phyloP scores from a whole-genome alignment of 2,113 vertebrate genomes.

The Gasterosteus aculeatus region DNA sequence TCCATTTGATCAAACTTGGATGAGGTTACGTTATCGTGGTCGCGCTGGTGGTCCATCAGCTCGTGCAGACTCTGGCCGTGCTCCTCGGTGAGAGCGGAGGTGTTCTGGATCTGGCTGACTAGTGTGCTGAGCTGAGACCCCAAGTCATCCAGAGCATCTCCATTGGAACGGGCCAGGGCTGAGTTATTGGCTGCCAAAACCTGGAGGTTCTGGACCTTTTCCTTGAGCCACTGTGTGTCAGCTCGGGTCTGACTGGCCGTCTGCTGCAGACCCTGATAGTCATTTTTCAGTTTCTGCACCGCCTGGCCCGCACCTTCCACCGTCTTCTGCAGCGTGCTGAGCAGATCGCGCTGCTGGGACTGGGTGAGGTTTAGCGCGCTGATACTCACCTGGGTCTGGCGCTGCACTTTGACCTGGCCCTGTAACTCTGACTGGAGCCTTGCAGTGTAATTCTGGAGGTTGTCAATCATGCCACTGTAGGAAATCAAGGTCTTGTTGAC shows the following conservation, averaged over 20 bases:
- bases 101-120: conserved; percentile 90
- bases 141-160: conserved; percentile 92
- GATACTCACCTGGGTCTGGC: conserved; percentile 84
- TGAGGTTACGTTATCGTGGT: conserved; percentile 89
- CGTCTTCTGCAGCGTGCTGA: conserved; percentile 88
- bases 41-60: conserved; percentile 91
- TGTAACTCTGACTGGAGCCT: conserved; percentile 90
- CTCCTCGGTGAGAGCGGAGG: conserved; percentile 85
- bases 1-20: conserved; percentile 88
- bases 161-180: conserved; percentile 88
- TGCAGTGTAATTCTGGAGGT: conserved; percentile 89
- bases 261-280: conserved; percentile 94
- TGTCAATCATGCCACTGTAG: conserved; percentile 87
- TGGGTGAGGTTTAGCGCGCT: conserved; percentile 92
- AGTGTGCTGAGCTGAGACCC: conserved; percentile 88
- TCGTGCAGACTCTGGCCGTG: conserved; percentile 91
- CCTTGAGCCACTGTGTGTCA: conserved; percentile 92
- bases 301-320: conserved; percentile 91
- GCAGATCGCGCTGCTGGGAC: conserved; percentile 88
- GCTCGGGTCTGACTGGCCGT: conserved; percentile 87
- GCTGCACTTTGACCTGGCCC: conserved; percentile 87
- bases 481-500: conserved; percentile 91
- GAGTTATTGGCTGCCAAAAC: conserved; percentile 91
- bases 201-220: conserved; percentile 93
- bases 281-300: conserved; percentile 93